Evolutionary conservation across 23 tunicate genomes (phyloP).

Genomic region (Ciona savignyi): DNA sequence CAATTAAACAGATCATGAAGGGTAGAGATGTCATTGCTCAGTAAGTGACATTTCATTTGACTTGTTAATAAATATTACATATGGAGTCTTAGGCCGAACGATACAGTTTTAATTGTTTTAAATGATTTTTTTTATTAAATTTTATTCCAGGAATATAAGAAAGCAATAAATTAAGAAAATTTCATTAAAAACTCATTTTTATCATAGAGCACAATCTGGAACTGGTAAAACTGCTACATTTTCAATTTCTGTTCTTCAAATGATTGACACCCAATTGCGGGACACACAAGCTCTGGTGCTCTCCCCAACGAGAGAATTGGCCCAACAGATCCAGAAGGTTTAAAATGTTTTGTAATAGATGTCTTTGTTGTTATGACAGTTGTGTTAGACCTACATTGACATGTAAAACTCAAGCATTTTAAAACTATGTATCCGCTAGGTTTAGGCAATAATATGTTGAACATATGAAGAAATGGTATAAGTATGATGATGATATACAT

Average conservation of each 20-base stretch:
- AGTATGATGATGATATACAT: too few species aligned
- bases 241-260: constrained; percentile 91
- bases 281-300: constrained; percentile 95
- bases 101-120: too few species aligned
- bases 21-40: constrained; percentile 98
- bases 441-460: too few species aligned
- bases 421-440: too few species aligned
- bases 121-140: too few species aligned
- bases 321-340: constrained; percentile 98
- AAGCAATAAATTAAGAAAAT: too few species aligned
- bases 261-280: constrained; percentile 93
- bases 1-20: constrained; percentile 86
- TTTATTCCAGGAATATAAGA: too few species aligned
- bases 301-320: constrained; percentile 92
- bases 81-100: too few species aligned
- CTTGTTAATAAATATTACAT: background rate
- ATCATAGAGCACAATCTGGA: constrained; percentile 92
- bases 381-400: too few species aligned
- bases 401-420: too few species aligned
- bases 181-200: background rate
- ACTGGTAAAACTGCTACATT: constrained; percentile 99
- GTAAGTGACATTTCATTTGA: constrained; percentile 24
- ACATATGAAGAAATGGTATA: too few species aligned
- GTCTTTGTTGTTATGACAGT: too few species aligned
- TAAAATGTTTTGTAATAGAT: background rate